Conservation (phyloP, 1,140 invertebrate genomes). For the Bombus balteatus region DNA sequence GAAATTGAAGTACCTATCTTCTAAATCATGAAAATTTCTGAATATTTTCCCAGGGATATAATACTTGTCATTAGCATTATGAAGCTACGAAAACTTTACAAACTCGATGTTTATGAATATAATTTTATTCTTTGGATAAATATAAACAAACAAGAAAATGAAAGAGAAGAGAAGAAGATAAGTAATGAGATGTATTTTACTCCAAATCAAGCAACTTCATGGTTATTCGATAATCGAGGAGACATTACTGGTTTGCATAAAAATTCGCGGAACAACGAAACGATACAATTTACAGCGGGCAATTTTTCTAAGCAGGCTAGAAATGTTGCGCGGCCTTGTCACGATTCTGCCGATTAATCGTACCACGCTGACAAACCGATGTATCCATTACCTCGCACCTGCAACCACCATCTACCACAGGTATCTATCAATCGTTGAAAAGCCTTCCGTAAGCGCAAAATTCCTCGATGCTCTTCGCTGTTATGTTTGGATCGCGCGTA, state of each 20-base stretch:
- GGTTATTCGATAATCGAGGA: background rate
- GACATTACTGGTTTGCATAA: background rate
- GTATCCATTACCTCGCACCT: constrained; percentile 25
- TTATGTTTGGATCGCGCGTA: background rate
- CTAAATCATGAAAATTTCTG: too few species aligned
- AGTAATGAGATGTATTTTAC: background rate
- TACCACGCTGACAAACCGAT: constrained; percentile 10
- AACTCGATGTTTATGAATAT: too few species aligned
- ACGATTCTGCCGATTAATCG: constrained; percentile 9
- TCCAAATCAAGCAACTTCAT: background rate
- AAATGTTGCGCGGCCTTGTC: background rate
- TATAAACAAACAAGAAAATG: too few species aligned
- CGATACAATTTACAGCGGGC: background rate
- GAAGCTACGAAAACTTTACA: too few species aligned
- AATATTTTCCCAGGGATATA: too few species aligned
- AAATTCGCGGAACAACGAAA: background rate
- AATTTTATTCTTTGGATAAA: too few species aligned
- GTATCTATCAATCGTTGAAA: constrained; percentile 10
- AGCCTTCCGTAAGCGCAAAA: constrained; percentile 1
- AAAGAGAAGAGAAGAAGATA: too few species aligned
- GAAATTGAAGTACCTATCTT: too few species aligned
- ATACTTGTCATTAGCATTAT: too few species aligned
- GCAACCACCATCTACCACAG: background rate
- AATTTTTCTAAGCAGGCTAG: constrained; percentile 4
- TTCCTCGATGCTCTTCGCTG: background rate